Evolutionary conservation across 1,140 invertebrate species (phyloP).

Genomic region (Macrostomum lignano): DNA sequence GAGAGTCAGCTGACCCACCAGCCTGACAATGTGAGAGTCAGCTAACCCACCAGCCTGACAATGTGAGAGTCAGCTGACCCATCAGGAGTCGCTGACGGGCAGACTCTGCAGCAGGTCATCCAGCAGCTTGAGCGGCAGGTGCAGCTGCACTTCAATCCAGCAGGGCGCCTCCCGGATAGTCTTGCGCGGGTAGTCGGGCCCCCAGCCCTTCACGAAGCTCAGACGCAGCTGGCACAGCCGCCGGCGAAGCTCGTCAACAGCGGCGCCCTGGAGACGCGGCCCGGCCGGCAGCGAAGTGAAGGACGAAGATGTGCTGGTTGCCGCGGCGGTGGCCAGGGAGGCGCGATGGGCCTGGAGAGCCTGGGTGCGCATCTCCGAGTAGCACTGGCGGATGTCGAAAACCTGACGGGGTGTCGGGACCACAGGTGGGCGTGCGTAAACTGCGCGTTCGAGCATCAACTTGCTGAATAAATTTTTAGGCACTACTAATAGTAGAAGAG

Average conservation of each 20-base stretch:
- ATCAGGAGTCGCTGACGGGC: constrained; percentile 7
- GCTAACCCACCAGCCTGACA: too few relatives aligned
- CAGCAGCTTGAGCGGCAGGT: constrained; percentile 47
- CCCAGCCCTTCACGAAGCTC: constrained; percentile 32
- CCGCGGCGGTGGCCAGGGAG: too few relatives aligned
- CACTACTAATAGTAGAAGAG: too few relatives aligned
- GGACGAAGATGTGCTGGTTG: too few relatives aligned
- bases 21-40: too few relatives aligned
- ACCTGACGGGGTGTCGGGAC: constrained; percentile 39
- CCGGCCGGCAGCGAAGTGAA: too few relatives aligned
- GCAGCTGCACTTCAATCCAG: constrained; percentile 43
- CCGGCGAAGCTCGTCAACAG: constrained; percentile 80
- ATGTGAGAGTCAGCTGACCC: too few relatives aligned
- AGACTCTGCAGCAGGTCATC: constrained; percentile 58
- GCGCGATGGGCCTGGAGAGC: constrained; percentile 65
- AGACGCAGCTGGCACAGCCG: constrained; percentile 64
- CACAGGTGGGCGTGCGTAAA: too few relatives aligned
- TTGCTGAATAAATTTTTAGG: too few relatives aligned
- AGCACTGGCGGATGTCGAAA: constrained; percentile 75
- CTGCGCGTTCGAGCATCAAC: too few relatives aligned
- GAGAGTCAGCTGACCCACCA: too few relatives aligned
- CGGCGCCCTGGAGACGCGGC: too few relatives aligned
- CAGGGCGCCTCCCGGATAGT: constrained; percentile 31
- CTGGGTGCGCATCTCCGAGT: constrained; percentile 77
- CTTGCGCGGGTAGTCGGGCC: constrained; percentile 30